Percentiles rank a stretch among this genome's conserved stretches.
These are phyloP conservation scores for Ptilonorhynchus violaceus DNA, from an alignment of 2,113 vertebrate species.

Conservation along the genomic window DNA sequence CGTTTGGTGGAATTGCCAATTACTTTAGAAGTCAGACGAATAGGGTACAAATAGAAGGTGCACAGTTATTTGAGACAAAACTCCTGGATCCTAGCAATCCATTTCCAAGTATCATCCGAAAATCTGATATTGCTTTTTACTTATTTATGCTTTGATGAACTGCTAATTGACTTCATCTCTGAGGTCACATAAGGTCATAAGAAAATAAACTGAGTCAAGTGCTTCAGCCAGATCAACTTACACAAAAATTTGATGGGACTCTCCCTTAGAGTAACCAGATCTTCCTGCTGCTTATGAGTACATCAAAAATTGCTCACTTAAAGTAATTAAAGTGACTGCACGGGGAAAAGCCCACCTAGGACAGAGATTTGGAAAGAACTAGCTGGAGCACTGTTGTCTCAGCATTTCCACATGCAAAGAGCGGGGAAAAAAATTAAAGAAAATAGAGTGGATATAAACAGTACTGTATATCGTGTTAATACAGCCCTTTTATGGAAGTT, in stretches of 20 bases:
- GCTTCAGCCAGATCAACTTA: conserved; percentile 67
- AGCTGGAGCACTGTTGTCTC: conserved; percentile 75
- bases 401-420: conserved; percentile 84
- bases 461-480: conserved; percentile 79
- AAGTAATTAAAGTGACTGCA: neutral
- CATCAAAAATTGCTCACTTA: neutral
- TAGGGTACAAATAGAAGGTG: conserved; percentile 16
- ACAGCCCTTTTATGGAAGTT: conserved; percentile 84
- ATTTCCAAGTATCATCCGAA: conserved; percentile 13
- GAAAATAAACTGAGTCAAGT: conserved; percentile 63
- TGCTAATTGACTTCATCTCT: conserved; percentile 68
- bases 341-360: neutral
- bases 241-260: neutral
- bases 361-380: conserved; percentile 39
- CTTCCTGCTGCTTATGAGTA: neutral
- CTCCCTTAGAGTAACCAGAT: neutral
- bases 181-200: conserved; percentile 60
- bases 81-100: conserved; percentile 7
- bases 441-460: conserved; percentile 71
- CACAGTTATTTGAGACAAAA: conserved; percentile 25
- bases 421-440: conserved; percentile 50
- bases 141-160: conserved; percentile 52
- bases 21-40: neutral
- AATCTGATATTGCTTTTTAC: conserved; percentile 42
- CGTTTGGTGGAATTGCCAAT: conserved; percentile 63